Evolutionary conservation across 2,888 invertebrate species (phyloP), one percentile per base, ranked within the genome.

Genomic region (Thyatira batis): DNA sequence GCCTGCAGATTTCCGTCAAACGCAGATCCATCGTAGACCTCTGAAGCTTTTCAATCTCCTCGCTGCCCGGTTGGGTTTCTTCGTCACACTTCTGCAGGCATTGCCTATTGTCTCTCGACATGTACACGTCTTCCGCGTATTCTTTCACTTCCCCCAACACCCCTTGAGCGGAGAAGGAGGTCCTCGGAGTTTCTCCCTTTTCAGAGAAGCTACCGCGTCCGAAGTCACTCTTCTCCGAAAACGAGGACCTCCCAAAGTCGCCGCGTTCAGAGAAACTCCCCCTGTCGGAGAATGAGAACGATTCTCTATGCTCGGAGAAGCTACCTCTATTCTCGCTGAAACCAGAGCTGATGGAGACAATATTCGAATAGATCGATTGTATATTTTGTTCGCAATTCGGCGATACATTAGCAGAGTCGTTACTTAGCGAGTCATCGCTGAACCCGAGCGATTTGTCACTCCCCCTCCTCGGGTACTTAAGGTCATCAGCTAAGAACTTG

Each of bases 351-450:
- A 92, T 92, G 0, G 94, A 93, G 0, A 92, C 92, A 0, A 94
- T 92, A 58, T 92, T 92, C 0, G 92, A 92, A 61, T 92, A 92
- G 6, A 92, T 85, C 0, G 92, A 92, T 9, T 89, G 89, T 0
- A 92, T 66, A 50, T 92, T 92, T 5, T 91, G 92, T 25, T 92
- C 92, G 67, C 89, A 92, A 52, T 92, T 93, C 0, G 94, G 94
- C 0, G 94, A 94, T 0, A 84, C 88, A 33, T 88, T 92, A 0
- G 90, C 87, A 0, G 92, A 92, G 68, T 95, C 95, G 61, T 95
- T 95, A 67, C 95, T 95, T n/a, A 95, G 73, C 0, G 95, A 95
- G 71, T 95, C 95, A 58, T 95, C 95, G 30, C 95, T 95, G 72
- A 95, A 95, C 9, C 95, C 95, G 4, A 95, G 81, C 0, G 94